Evolutionary conservation across 2,888 invertebrate species (phyloP), one percentile per base, ranked within the genome.

Genomic region (Galerucella calmariensis): DNA sequence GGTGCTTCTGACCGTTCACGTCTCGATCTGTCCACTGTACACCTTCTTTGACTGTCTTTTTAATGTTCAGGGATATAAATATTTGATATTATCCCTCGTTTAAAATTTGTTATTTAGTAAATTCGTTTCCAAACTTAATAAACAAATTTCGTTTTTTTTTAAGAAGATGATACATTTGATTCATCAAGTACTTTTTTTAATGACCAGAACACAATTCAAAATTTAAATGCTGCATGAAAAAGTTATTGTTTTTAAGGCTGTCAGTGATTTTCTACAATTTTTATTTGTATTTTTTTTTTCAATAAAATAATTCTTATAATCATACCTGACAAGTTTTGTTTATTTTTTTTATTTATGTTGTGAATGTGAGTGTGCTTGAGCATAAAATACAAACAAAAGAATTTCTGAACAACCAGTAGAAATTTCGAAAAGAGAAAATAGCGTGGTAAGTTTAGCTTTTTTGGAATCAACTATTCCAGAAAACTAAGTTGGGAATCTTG

Each of bases 201-300:
- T 77, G 81, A 81, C 79, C 79, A 80, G 80, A 78, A 79, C 80
- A 81, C 77, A 78, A 65, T 70, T 75, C 59, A 67, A 74, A 71
- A 75, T 63, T 46, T 48, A 67, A 35, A 58, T 68, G 48, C 62
- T 65, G 27, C 66, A 63, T 51, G 53, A 24, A 74, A 67, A 62
- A 44, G 59, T 69, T 69, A 58, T 73, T 72, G 65, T 69, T 74
- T 67, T 44, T 63, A 67, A 73, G 72, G 74, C 74, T 70, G 76
- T 74, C 67, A 71, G 61, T 75, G 69, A 65, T 48, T 75, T 75
- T 67, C 41, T 67, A 70, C 73, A 67, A 75, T 70, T 73, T 75
- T 75, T 71, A 62, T 72, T 75, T 76, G 71, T 76, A 71, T 72
- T 74, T 63, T 73, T 20, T 20, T 71, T 61, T 63, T 61, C 65